Conservation (phyloP, 2,797 vertebrate species). For the Sebastes itinus region DNA sequence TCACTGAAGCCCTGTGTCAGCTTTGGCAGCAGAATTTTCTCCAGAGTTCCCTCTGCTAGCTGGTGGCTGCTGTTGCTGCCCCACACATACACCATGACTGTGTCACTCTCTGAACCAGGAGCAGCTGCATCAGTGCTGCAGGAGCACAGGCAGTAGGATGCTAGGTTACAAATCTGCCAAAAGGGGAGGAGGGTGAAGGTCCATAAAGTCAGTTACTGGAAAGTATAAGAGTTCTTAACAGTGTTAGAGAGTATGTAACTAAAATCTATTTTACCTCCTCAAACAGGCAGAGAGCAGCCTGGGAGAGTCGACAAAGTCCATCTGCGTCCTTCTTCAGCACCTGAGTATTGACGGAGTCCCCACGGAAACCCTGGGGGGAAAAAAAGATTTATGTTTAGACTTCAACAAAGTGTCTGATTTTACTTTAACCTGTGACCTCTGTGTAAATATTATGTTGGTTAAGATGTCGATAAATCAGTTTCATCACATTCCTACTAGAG, state of each 20-base stretch:
- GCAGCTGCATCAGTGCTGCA: constrained; percentile 77
- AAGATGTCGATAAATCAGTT: neutral
- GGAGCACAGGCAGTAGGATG: constrained; percentile 85
- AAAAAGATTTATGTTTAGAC: neutral
- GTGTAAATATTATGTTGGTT: neutral
- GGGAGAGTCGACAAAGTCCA: constrained; percentile 83
- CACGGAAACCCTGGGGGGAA: constrained; percentile 77
- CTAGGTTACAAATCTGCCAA: constrained; percentile 84
- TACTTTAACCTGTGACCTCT: neutral
- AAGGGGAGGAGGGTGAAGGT: neutral
- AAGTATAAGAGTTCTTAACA: neutral
- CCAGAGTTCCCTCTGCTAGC: constrained; percentile 87
- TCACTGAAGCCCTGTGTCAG: constrained; percentile 87
- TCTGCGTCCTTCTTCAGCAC: constrained; percentile 84
- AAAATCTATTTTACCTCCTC: constrained; percentile 78
- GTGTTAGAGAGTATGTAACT: neutral
- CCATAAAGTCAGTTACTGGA: neutral
- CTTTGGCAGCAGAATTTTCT: constrained; percentile 88
- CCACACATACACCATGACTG: constrained; percentile 86
- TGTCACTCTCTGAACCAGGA: constrained; percentile 73
- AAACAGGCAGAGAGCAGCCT: constrained; percentile 84
- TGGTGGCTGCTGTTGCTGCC: constrained; percentile 90
- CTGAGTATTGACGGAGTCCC: constrained; percentile 80
- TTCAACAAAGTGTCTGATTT: neutral
- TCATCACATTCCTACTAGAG: neutral